A percentile compares a stretch with the other conserved stretches of the same genome.
phyloP scores from a whole-genome alignment of 2,113 vertebrate species.

The Indicator maculatus region DNA sequence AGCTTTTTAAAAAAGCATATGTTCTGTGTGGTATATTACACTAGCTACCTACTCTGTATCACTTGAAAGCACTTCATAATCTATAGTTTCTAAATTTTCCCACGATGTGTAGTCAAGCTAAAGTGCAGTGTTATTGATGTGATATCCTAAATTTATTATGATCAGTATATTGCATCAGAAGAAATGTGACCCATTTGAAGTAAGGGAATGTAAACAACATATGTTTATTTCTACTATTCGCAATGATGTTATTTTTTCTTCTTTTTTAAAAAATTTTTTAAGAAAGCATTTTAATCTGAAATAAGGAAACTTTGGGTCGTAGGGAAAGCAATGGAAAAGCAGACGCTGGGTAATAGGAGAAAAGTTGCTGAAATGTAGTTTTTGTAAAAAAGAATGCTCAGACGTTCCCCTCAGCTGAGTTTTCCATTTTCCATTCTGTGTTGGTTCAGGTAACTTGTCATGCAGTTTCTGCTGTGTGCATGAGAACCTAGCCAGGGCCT shows the following conservation, averaged over 20 bases:
- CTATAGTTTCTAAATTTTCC: slow-evolving; percentile 51
- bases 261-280: background rate
- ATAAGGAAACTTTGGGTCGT: background rate
- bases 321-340: background rate
- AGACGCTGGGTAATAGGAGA: background rate
- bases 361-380: background rate
- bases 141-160: slow-evolving; percentile 28
- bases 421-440: background rate
- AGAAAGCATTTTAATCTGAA: slow-evolving; percentile 3
- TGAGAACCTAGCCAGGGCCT: background rate
- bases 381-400: background rate
- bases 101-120: slow-evolving; percentile 37
- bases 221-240: slow-evolving; percentile 21
- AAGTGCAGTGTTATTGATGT: slow-evolving; percentile 47
- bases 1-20: slow-evolving; percentile 46
- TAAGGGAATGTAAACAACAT: slow-evolving; percentile 42
- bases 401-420: background rate
- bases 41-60: slow-evolving; percentile 27
- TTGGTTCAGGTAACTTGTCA: background rate
- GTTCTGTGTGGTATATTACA: slow-evolving; percentile 29
- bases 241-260: background rate
- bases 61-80: slow-evolving; percentile 53
- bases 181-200: slow-evolving; percentile 4
- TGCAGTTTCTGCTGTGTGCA: background rate
- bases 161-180: slow-evolving; percentile 15